These are phyloP conservation scores for Amiota communis DNA, from an alignment of 2,888 invertebrate genomes.

Conservation along the genomic window DNA sequence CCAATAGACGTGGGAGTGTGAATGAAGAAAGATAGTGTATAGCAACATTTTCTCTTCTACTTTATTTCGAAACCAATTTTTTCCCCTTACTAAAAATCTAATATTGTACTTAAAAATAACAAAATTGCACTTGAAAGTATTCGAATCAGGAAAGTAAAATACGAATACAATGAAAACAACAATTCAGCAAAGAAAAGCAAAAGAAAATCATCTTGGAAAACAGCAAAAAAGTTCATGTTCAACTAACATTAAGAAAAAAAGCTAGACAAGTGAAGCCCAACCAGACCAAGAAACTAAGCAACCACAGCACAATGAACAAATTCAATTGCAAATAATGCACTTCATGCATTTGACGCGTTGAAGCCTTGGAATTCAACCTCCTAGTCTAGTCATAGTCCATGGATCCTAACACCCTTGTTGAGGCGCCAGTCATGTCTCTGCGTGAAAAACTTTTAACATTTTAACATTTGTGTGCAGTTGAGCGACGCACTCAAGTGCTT, in stretches of 20 bases:
- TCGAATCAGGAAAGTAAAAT: constrained; percentile 28
- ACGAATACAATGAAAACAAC: constrained; percentile 13
- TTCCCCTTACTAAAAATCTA: constrained; percentile 24
- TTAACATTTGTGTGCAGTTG: constrained; percentile 41
- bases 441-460: constrained; percentile 59
- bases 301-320: constrained; percentile 51
- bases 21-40: too few relatives aligned
- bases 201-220: not conserved
- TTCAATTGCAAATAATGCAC: constrained; percentile 69
- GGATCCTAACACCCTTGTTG: not conserved
- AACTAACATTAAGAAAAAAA: too few relatives aligned
- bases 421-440: constrained; percentile 59
- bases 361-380: constrained; percentile 39
- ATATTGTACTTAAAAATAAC: constrained; percentile 46
- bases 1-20: too few relatives aligned
- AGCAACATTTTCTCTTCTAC: too few relatives aligned
- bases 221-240: not conserved
- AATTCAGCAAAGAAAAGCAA: constrained; percentile 10
- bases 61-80: too few relatives aligned
- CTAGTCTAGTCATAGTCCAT: not conserved
- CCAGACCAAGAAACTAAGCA: constrained; percentile 5
- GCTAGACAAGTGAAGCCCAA: too few relatives aligned
- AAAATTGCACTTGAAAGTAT: constrained; percentile 57
- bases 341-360: constrained; percentile 50
- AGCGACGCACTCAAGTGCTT: constrained; percentile 30